Base-by-base conservation (phyloP, 1,140 invertebrate genomes). In the Euura saliciscinereae region DNA sequence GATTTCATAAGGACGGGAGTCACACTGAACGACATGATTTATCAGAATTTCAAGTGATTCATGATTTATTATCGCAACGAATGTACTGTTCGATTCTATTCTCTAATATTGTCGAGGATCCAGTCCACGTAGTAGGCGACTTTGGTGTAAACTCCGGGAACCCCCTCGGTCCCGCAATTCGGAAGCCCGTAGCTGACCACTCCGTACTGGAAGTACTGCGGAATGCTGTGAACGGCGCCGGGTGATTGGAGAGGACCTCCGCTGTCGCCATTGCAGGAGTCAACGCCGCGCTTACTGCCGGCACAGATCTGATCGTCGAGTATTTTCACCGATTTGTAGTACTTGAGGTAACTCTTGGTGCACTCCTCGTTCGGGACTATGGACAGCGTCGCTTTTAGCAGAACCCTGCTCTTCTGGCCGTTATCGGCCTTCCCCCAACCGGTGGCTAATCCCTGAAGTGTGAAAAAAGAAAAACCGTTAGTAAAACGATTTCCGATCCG, bases 61-160 rank as follows among this genome's bases (percentile, higher is more conserved):
- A 28, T 28, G 28, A 1, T 28, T 28, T 28, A 28, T 28, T 28
- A 28, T 28, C 28, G 28, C 28, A 28, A 28, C 28, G 28, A 28
- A 28, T 28, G 28, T 28, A 28, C 28, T 28, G 28, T 28, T 28
- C 28, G 1, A 28, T 28, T 28, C 28, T 75, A 86, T 13, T 80
- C 75, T 59, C 11, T 78, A n/a, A 94, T 82, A 4, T 85, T 91
- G 28, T 88, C 77, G 70, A 89, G 78, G 71, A 93, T 91, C 92
- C 92, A 94, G 51, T 92, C 87, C 80, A 93, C 84, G 71, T 92
- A 93, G 71, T 89, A 85, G 0, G 84, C 79, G 0, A 93, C 82
- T n/a, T 87, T 86, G 0, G 92, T 91, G 76, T 93, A 93, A 2
- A 93, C 90, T 0, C 90, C 91, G 3, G 92, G 92, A 46, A 83